Evolutionary conservation across 2,888 invertebrate genomes (phyloP), one percentile per base, ranked within the genome.

Genomic region (Acrobasis consociella): DNA sequence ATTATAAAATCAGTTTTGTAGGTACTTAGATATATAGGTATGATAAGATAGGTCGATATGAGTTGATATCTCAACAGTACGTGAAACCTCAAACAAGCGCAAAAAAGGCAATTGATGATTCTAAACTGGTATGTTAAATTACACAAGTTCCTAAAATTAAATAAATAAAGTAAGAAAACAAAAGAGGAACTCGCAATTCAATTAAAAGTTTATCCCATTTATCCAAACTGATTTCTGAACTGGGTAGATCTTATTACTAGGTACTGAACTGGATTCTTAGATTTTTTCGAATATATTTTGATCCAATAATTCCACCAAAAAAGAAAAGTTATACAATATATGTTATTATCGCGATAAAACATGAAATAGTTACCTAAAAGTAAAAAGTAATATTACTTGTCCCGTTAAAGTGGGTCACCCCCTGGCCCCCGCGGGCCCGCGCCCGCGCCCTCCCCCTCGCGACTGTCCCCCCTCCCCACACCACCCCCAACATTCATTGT

Each of bases 341-440:
- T 86, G 83, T 88, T 89, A 89, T 89, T 85, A 90, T 89, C 84
- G 81, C 85, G 86, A 88, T 91, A 91, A 89, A 91, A 91, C 87
- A 85, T 90, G 89, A 91, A 91, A 91, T 92, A 92, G 91, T 91
- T 92, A 91, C 91, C 91, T 91, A 91, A 92, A 91, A 91, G 91
- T 92, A 92, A 91, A 92, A 92, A 92, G 92, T 92, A 92, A 92
- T 92, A 92, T 92, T 91, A 91, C 92, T 91, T 91, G 91, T 92
- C 89, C 91, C 88, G 91, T 87, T 91, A 91, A 92, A 92, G 91
- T 92, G 91, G 92, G 92, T 92, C 91, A 93, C 91, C 91, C 88
- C 87, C 84, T 75, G 72, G 75, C 71, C 78, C 80, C 80, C 76
- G 71, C 72, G 69, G 69, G 70, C 69, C 69, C 70, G 70, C 70